Base-by-base conservation (phyloP, 2,797 vertebrate genomes). In the Petrocephalus schoutedeni region DNA sequence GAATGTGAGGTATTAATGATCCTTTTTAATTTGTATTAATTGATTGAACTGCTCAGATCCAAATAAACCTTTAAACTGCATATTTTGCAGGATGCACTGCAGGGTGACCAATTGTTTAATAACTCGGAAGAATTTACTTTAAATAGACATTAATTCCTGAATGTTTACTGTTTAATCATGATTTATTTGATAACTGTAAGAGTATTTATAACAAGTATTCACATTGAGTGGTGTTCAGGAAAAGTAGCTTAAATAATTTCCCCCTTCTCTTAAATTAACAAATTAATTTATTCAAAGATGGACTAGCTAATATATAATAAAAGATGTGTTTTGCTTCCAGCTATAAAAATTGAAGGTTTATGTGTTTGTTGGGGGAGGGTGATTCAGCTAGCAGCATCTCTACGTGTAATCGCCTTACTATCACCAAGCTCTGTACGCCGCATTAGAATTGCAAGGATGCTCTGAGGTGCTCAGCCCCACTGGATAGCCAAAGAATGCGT, bases 351-450 rank as follows among this genome's bases (percentile, higher is more conserved):
- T 32, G 1, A 74, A 7, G 36, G 41, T 49, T 49, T 80, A n/a
- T 49, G 41, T 80, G 74, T 80, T 80, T 80, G 74, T 49, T 80
- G 74, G 74, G 74, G 74, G 74, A 80, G 74, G 74, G 74, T 80
- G 19, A 80, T 49, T 80, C 19, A 8, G 74, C 74, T 45, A 49
- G 8, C 41, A 49, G 16, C 74, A 80, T 80, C 74, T 80, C n/a
- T 80, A 41, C 32, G 74, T 49, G 74, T n/a, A 80, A 49, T 49
- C 41, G 16, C 74, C 41, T 80, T 80, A 10, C 74, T 21, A n/a
- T 21, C 74, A 49, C 74, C 49, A 16, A 49, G 74, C 74, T 80
- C 8, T 80, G 10, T 80, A 80, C 7, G 6, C 74, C 45, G 74
- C 36, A 49, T 49, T 80, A 49, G 74, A 49, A 49, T 21, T 49